A percentile compares a stretch with the other conserved stretches of the same genome.
Conservation (phyloP, 2,113 vertebrate genomes). For the Nematolebias whitei region DNA sequence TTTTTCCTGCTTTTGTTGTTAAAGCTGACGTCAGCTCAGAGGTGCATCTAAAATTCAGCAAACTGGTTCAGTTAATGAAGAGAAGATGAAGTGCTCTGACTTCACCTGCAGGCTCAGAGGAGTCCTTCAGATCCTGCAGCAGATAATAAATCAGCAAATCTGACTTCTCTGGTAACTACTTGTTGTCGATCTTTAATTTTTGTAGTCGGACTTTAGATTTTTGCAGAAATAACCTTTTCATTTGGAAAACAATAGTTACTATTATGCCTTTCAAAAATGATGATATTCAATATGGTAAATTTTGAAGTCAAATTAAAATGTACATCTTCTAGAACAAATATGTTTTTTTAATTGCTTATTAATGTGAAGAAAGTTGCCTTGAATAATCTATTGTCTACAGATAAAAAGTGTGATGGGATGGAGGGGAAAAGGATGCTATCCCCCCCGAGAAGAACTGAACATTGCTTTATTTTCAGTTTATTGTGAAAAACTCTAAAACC, state of each 20-base stretch:
- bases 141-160: not conserved
- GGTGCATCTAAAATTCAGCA: not conserved
- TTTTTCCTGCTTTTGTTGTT: conserved; percentile 7
- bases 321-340: not conserved
- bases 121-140: not conserved
- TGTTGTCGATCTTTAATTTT: not conserved
- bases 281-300: not conserved
- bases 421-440: not conserved
- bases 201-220: not conserved
- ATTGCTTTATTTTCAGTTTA: not conserved
- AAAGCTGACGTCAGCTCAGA: conserved; percentile 16
- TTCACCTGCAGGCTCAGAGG: conserved; percentile 1
- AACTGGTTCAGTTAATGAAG: not conserved
- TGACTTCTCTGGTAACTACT: not conserved
- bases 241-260: too few relatives aligned
- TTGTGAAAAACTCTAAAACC: not conserved
- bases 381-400: not conserved
- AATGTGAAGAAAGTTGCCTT: not conserved
- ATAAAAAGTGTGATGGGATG: not conserved
- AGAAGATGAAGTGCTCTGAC: not conserved
- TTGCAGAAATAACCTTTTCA: too few relatives aligned
- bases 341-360: not conserved
- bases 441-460: too few relatives aligned
- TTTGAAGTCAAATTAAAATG: not conserved
- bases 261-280: too few relatives aligned